Conservation (phyloP, 2,113 vertebrate species). For the Cyphotilapia sp. region DNA sequence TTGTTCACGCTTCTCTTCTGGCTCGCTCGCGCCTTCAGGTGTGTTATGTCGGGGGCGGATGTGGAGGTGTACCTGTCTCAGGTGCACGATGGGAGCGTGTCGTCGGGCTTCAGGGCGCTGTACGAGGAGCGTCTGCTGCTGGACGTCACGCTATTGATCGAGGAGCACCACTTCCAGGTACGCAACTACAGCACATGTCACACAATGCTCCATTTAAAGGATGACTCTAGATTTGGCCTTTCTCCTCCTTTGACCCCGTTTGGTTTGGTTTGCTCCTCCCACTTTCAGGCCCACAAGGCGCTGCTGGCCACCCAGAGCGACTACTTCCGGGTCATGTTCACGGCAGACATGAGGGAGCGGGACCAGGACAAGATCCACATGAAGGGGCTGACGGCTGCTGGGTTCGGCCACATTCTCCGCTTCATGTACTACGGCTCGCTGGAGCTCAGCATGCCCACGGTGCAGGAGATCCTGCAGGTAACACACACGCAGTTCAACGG, state of each 20-base stretch:
- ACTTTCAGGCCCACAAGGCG: slow-evolving; percentile 89
- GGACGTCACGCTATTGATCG: slow-evolving; percentile 96
- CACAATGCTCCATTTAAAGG: rapidly evolving
- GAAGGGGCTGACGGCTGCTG: slow-evolving; percentile 96
- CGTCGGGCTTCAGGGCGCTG: slow-evolving; percentile 95
- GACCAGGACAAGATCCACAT: slow-evolving; percentile 99
- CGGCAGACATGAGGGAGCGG: slow-evolving; percentile 96
- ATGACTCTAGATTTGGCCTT: background rate
- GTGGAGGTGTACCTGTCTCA: slow-evolving; percentile 99
- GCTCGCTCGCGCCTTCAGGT: slow-evolving; percentile 68
- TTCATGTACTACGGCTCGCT: slow-evolving; percentile 99
- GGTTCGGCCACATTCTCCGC: slow-evolving; percentile 93
- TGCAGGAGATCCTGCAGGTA: slow-evolving; percentile 94
- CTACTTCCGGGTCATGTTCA: slow-evolving; percentile 99
- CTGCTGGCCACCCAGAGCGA: slow-evolving; percentile 98
- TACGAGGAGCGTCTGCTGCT: slow-evolving; percentile 97
- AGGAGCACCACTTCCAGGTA: slow-evolving; percentile 95
- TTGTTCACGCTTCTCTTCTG: background rate
- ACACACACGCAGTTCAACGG: rapidly evolving
- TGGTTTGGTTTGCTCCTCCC: background rate
- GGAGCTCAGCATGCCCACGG: slow-evolving; percentile 97
- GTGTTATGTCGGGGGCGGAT: slow-evolving; percentile 98
- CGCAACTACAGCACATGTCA: rapidly evolving
- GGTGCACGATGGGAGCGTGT: slow-evolving; percentile 97
- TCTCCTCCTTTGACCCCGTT: background rate